These are phyloP conservation scores for Phoebastria nigripes DNA, from an alignment of 2,797 vertebrate genomes.

Conservation along the genomic window DNA sequence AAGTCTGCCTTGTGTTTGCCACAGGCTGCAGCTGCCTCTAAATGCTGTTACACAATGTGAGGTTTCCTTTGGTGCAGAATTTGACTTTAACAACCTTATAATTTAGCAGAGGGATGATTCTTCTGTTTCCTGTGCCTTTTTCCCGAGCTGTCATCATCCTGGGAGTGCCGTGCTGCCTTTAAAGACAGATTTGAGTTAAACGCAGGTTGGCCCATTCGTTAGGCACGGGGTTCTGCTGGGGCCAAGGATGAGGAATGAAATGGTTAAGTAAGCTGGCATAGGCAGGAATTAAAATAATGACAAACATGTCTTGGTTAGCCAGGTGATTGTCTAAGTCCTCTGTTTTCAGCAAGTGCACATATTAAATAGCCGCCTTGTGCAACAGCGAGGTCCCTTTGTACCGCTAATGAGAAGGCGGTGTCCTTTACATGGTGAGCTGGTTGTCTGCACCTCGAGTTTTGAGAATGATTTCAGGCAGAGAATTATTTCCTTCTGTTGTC, in stretches of 20 bases:
- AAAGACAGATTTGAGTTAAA: neutral
- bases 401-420: neutral
- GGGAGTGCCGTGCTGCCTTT: neutral
- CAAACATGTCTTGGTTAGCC: neutral
- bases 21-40: neutral
- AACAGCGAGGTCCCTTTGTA: neutral
- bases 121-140: neutral
- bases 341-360: neutral
- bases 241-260: neutral
- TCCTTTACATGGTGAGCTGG: rapidly evolving
- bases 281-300: neutral
- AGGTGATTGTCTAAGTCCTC: neutral
- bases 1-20: neutral
- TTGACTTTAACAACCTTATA: neutral
- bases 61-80: neutral
- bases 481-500: neutral
- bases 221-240: neutral
- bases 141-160: neutral
- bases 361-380: neutral
- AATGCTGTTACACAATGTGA: rapidly evolving
- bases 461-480: neutral
- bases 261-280: neutral
- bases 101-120: neutral
- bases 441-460: neutral
- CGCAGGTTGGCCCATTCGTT: rapidly evolving